phyloP scores from a whole-genome alignment of 2,113 vertebrate genomes.

The Anthoscopus minutus region DNA sequence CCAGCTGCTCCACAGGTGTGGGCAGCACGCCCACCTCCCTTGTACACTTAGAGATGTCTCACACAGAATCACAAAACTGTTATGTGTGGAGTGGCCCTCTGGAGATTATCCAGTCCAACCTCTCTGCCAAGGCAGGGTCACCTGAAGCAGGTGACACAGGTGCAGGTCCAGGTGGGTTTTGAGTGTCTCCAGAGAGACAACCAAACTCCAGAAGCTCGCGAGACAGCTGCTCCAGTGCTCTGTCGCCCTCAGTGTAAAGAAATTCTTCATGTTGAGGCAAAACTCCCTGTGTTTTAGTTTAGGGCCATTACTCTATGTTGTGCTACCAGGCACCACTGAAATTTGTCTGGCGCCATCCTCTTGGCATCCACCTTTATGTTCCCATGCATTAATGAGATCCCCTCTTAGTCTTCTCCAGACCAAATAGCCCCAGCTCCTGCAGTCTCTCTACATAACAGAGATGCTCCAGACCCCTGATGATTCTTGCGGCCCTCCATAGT shows the following conservation, averaged over 20 bases:
- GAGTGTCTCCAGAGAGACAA: background rate
- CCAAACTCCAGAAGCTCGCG: too few relatives aligned
- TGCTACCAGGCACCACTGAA: background rate
- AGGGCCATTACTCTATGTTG: background rate
- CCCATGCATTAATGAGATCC: background rate
- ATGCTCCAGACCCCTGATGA: background rate
- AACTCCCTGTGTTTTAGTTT: background rate
- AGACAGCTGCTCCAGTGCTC: background rate
- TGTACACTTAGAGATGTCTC: background rate
- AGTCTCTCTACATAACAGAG: background rate
- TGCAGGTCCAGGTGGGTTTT: background rate
- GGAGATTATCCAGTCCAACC: too few relatives aligned
- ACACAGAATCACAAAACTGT: background rate
- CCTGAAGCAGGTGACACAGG: background rate
- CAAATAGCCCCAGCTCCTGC: background rate
- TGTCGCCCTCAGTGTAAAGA: background rate
- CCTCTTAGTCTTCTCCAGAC: too few relatives aligned
- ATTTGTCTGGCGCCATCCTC: background rate
- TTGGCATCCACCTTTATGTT: background rate
- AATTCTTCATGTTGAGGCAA: background rate
- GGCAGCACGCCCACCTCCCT: background rate
- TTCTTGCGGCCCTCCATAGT: background rate
- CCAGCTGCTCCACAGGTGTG: too few relatives aligned
- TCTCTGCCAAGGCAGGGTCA: background rate
- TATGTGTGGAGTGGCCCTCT: background rate